These are phyloP conservation scores for Hirtodrosophila alboralis DNA, from an alignment of 2,888 invertebrate genomes.

Conservation along the genomic window DNA sequence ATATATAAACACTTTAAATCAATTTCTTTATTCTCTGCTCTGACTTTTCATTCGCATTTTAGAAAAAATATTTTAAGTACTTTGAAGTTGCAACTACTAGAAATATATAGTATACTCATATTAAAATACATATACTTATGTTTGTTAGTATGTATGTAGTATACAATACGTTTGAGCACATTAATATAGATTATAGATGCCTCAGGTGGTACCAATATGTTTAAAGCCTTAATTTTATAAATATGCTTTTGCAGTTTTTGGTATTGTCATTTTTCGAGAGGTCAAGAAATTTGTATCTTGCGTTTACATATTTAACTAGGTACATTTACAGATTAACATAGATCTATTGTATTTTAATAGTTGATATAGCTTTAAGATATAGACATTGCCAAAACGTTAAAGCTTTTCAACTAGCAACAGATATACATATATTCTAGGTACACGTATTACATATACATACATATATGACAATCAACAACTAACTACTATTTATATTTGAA, in stretches of 20 bases:
- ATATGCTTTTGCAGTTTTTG: conserved; percentile 15
- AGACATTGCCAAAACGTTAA: conserved; percentile 12
- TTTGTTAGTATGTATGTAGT: conserved; percentile 9
- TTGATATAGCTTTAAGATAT: conserved; percentile 38
- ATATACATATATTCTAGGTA: conserved; percentile 27
- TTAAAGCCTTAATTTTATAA: conserved; percentile 22
- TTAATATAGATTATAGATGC: conserved; percentile 17
- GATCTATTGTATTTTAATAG: conserved; percentile 19
- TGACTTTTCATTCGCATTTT: conserved; percentile 20
- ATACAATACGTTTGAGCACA: conserved; percentile 20
- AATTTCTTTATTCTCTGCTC: conserved; percentile 18
- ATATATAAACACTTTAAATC: conserved; percentile 15
- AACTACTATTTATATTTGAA: conserved; percentile 34
- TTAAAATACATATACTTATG: conserved; percentile 26
- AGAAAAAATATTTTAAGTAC: conserved; percentile 22
- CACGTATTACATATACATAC: conserved; percentile 27
- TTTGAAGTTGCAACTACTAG: conserved; percentile 19
- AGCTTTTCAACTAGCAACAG: conserved; percentile 36
- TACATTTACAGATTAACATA: conserved; percentile 30
- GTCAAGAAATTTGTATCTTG: conserved; percentile 55
- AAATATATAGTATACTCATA: conserved; percentile 20
- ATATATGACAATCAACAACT: conserved; percentile 56
- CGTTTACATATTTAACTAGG: conserved; percentile 34
- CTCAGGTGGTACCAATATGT: conserved; percentile 36
- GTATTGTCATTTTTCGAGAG: conserved; percentile 74